Evolutionary conservation across 2,888 invertebrate species (phyloP), one percentile per base, ranked within the genome.

Genomic region (Chydorus sphaericus): DNA sequence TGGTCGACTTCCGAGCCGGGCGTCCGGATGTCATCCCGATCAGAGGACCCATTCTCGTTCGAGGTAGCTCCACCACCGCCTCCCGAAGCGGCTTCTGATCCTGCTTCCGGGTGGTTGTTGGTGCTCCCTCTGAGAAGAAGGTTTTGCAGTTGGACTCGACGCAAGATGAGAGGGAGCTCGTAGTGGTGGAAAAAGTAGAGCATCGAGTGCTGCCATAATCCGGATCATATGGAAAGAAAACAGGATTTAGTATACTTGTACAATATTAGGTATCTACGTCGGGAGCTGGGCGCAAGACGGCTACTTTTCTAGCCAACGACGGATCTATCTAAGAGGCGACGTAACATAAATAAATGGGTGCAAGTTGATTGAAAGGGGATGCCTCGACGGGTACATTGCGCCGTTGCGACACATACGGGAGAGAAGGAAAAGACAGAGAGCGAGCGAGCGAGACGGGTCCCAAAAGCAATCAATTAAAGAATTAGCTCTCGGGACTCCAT

Each of bases 141-240:
- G 63, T 82, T 82, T 67, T 85, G 84, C 60, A 89, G 71, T 66
- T 85, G 86, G 2, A 85, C 85, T 68, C 93, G 92, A 66, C 92
- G 90, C 69, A 94, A 80, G 68, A 98, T 93, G 64, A 90, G 83
- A 20, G 98, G 98, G 64, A 98, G 74, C 74, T 98, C 98, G 77
- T 96, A 98, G 73, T 96, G 97, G 71, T 99, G 98, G 75, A 97
- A 98, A 77, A 98, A 99, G 77, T 90, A 98, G 58, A 99, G 74
- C 98, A 99, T 99, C 57, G 98, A 97, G 72, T 98, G 98, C 96
- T 97, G 18, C 48, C 11, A 48, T 48, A 39, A 10, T 18, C 20
- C 8, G 7, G 29, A 18, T n/a, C 6, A n/a, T 20, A 49, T 4
- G 28, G 18, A 49, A 26, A 11, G n/a, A 44, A 16, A 18, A 2